Base-by-base conservation (phyloP, 2,797 vertebrate genomes). In the Molossus alvarezi region DNA sequence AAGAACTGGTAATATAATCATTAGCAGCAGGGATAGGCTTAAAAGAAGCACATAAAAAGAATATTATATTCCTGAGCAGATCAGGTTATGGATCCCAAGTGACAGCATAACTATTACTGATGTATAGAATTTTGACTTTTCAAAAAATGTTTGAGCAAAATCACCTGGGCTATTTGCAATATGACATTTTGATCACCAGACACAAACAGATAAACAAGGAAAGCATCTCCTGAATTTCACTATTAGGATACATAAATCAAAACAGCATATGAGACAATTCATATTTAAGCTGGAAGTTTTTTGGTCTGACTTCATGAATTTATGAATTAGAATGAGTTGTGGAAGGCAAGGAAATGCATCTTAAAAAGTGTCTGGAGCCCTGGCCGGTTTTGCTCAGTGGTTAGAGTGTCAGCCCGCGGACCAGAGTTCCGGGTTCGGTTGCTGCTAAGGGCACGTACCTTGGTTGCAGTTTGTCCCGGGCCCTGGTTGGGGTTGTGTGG, bases 71-170 rank as follows among this genome's bases (percentile, higher is more conserved):
- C 62, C 51, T 69, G 53, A 84, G 90, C 45, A 37, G 71, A 58
- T 77, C 69, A 92, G 60, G 15, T 71, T 81, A 55, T 76, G 20
- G 27, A 65, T 25, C 64, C 33, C n/a, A 88, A 87, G 60, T 71
- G 69, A 27, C 4, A 37, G n/a, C 20, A 48, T 53, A 88, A 79
- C 48, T 92, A 84, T 69, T 80, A 89, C 17, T 25, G 3, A 80
- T 57, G 9, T 41, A 25, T 82, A 82, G 29, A 76, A 86, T 71
- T 87, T 80, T 76, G 55, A 71, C 88, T 95, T 90, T n/a, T 33
- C 62, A 69, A 91, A 93, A 85, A 85, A 60, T 90, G n/a, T 69
- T 62, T 62, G n/a, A 91, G 76, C 14, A 87, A 82, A 90, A 12
- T 51, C 33, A 48, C 33, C 53, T 57, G 53, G 6, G 25, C 9